Percentiles rank a stretch among this genome's conserved stretches.
These are phyloP conservation scores for Hydrochoerus hydrochaeris DNA, from an alignment of 2,113 vertebrate species.

Conservation along the genomic window DNA sequence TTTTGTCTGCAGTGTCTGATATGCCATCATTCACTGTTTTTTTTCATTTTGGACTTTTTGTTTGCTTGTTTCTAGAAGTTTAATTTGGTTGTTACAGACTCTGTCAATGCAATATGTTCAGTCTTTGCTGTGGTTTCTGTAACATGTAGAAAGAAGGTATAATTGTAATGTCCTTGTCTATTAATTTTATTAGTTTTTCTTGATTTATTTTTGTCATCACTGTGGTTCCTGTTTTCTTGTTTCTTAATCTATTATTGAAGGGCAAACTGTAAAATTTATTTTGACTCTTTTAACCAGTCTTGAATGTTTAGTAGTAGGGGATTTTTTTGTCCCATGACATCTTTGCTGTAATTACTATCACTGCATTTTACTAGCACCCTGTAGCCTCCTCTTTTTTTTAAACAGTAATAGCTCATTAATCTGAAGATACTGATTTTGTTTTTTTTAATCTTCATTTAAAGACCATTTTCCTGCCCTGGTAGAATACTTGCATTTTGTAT, in stretches of 20 bases:
- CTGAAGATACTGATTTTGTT: neutral
- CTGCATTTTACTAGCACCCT: neutral
- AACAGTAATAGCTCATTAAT: neutral
- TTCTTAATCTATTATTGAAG: neutral
- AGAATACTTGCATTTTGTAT: neutral
- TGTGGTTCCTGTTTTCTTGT: neutral
- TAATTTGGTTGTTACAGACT: slow-evolving; percentile 15
- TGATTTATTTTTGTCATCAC: neutral
- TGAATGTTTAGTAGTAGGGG: neutral
- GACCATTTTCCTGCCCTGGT: neutral
- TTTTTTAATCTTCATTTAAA: neutral
- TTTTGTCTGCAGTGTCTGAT: neutral
- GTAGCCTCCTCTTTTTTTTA: neutral
- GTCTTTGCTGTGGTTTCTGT: neutral
- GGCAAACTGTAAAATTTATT: neutral
- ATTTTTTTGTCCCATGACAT: neutral
- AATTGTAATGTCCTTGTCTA: neutral
- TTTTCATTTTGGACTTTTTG: neutral
- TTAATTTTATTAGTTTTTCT: neutral
- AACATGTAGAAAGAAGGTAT: neutral
- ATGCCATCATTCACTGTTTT: neutral
- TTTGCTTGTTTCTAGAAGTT: neutral
- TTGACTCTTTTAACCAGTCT: neutral
- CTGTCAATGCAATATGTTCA: neutral
- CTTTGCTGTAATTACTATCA: neutral